Conservation (phyloP, 1,140 invertebrate species). For the Formica exsecta region DNA sequence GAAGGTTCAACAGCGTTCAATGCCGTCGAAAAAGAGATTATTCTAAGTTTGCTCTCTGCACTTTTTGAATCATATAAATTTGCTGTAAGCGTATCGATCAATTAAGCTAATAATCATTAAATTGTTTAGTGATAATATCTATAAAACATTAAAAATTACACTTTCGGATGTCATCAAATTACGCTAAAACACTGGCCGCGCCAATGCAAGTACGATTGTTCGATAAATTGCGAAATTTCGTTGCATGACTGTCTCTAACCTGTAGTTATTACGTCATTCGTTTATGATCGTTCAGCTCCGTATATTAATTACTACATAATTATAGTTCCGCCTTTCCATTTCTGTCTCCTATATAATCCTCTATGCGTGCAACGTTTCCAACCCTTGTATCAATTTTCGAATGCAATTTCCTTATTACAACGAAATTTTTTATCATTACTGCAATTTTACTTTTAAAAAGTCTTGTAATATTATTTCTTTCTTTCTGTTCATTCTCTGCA, state of each 20-base stretch:
- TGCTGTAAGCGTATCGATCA: conserved; percentile 25
- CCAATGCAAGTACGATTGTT: conserved; percentile 55
- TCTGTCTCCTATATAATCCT: conserved; percentile 2
- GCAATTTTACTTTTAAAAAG: neutral
- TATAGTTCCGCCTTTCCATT: conserved; percentile 3
- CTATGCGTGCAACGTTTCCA: neutral
- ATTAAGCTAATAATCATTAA: conserved; percentile 62
- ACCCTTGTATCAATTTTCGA: neutral
- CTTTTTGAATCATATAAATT: neutral
- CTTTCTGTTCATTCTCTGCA: neutral
- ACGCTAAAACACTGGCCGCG: conserved; percentile 33
- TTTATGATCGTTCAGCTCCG: neutral
- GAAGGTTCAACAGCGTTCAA: neutral
- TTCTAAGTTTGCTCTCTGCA: neutral
- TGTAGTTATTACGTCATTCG: conserved; percentile 9
- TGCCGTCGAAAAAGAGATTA: neutral
- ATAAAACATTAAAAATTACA: conserved; percentile 5
- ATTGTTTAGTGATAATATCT: conserved; percentile 49
- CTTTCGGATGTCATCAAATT: conserved; percentile 59
- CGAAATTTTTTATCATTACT: neutral
- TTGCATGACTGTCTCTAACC: neutral
- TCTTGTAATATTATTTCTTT: conserved; percentile 9
- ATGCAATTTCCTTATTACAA: neutral
- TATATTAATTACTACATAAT: conserved; percentile 31
- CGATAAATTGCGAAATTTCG: conserved; percentile 60